These are phyloP conservation scores for Cygnus atratus DNA, from an alignment of 2,113 vertebrate genomes.

Conservation along the genomic window DNA sequence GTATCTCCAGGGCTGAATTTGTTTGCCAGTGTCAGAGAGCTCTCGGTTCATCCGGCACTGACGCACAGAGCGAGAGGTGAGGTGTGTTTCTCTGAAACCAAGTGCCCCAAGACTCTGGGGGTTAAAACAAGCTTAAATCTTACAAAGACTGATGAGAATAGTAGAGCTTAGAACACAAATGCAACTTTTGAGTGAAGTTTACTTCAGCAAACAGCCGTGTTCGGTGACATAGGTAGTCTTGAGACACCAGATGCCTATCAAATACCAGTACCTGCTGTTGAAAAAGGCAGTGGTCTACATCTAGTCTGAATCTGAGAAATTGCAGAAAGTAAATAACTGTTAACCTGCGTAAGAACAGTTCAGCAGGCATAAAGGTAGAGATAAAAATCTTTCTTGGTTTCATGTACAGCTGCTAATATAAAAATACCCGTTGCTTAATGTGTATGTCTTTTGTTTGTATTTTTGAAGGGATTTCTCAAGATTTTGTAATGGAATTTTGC, in stretches of 20 bases:
- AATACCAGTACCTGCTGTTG: background rate
- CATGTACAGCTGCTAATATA: background rate
- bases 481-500: conserved; percentile 58
- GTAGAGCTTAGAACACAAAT: background rate
- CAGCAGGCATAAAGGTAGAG: background rate
- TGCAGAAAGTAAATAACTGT: background rate
- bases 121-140: background rate
- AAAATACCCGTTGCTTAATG: conserved; percentile 48
- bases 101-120: background rate
- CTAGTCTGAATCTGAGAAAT: background rate
- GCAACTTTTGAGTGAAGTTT: background rate
- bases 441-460: conserved; percentile 6
- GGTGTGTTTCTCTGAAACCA: background rate
- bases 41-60: background rate
- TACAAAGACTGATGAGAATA: background rate
- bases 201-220: background rate
- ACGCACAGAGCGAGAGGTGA: background rate
- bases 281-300: background rate
- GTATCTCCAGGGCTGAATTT: background rate
- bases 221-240: background rate
- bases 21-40: background rate
- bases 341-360: background rate
- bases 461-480: conserved; percentile 56
- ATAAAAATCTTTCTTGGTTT: conserved; percentile 42
- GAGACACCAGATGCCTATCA: background rate